Evolutionary conservation across 2,888 invertebrate species (phyloP).

Genomic region (Odontocerum albicorne): DNA sequence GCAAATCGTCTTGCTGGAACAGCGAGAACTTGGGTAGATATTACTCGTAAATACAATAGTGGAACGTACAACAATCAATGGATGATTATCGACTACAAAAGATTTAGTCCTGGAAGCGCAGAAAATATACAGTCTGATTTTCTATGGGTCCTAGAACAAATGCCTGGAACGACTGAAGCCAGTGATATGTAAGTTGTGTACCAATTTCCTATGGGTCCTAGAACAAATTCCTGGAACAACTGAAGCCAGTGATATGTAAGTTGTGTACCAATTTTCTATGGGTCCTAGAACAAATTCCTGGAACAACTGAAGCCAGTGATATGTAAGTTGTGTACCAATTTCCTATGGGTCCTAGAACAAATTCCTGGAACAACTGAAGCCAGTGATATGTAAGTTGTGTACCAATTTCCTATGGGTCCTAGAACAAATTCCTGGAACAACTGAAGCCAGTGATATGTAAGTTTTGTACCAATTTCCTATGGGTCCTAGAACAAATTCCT

Average conservation of each 20-base stretch:
- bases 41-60: slow-evolving; percentile 64
- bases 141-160: slow-evolving; percentile 66
- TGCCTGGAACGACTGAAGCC: slow-evolving; percentile 50
- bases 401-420: no score
- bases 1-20: slow-evolving; percentile 64
- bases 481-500: no score
- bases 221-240: slow-evolving; percentile 61
- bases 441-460: no score
- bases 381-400: slow-evolving; percentile 48
- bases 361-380: slow-evolving; percentile 50
- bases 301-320: slow-evolving; percentile 47
- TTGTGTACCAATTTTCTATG: slow-evolving; percentile 62
- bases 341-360: slow-evolving; percentile 68
- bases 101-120: slow-evolving; percentile 52
- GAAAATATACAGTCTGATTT: slow-evolving; percentile 45
- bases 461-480: no score
- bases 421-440: no score
- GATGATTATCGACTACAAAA: slow-evolving; percentile 70
- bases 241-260: slow-evolving; percentile 48
- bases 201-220: slow-evolving; percentile 63
- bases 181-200: slow-evolving; percentile 48
- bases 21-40: slow-evolving; percentile 62
- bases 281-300: slow-evolving; percentile 65
- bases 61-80: slow-evolving; percentile 80
- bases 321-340: slow-evolving; percentile 50